These are phyloP conservation scores for Serrognathus titanus DNA, from an alignment of 2,888 invertebrate genomes.

Conservation along the genomic window DNA sequence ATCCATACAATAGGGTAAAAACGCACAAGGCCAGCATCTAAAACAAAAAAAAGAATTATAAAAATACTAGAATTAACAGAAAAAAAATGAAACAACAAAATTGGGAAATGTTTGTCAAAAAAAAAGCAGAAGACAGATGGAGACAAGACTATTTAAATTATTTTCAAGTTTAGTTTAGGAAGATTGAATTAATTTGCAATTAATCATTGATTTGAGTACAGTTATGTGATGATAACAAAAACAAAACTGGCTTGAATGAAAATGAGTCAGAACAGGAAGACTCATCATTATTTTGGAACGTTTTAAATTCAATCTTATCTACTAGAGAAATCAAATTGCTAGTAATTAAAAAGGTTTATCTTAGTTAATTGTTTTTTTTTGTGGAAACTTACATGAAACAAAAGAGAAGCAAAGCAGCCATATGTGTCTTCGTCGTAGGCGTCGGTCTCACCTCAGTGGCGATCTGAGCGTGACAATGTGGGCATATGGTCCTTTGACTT, in stretches of 20 bases:
- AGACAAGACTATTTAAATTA: too few species aligned
- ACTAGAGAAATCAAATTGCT: background rate
- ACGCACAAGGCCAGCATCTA: slow-evolving; percentile 49
- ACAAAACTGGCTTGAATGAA: too few species aligned
- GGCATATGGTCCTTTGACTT: background rate
- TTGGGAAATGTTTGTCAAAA: too few species aligned
- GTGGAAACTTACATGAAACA: background rate
- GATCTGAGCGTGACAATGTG: background rate
- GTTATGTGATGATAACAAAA: too few species aligned
- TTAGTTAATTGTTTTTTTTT: background rate
- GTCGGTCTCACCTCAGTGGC: background rate
- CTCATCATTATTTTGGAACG: too few species aligned
- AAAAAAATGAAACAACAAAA: too few species aligned
- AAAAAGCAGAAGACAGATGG: too few species aligned
- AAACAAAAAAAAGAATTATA: slow-evolving; percentile 20
- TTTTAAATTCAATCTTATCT: too few species aligned
- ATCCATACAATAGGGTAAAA: slow-evolving; percentile 51
- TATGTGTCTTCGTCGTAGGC: background rate
- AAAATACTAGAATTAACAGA: background rate
- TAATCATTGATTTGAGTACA: too few species aligned
- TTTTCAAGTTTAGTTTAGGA: too few species aligned
- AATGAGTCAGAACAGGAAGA: too few species aligned
- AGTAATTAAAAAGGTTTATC: background rate
- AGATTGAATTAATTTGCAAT: too few species aligned
- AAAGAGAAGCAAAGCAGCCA: background rate